Base-by-base conservation (phyloP, 1,140 invertebrate genomes). In the Mercenaria mercenaria region DNA sequence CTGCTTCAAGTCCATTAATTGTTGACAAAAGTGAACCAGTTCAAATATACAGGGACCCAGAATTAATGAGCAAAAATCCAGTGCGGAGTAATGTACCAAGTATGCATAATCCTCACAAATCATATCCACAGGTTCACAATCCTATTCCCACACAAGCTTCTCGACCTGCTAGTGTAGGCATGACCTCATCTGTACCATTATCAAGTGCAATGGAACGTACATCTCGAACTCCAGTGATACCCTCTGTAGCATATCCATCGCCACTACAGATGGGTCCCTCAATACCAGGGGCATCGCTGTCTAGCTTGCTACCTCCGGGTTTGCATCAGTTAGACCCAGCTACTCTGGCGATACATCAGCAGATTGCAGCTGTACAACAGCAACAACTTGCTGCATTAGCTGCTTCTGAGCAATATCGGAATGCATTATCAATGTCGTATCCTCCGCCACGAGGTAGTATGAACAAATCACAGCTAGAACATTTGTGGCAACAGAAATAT, bases 401-500 rank as follows among this genome's bases (percentile, higher is more conserved):
- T 89, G 83, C 64, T 15, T 87, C 80, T n/a, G 81, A 91, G 69
- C 90, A 91, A 52, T 90, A 88, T 52, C 83, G 89, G n/a, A 87
- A 84, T 34, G 80, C 88, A 4, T 72, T 92, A 29, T 77, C 86
- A 29, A 80, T 92, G 59, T 88, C 90, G n/a, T 93, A 93, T 69
- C 87, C 89, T 32, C 87, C 89, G 8, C 86, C 93, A 34, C 90
- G 92, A 50, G 89, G 92, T 11, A 92, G 93, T 34, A 91, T 95
- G n/a, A 91, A 94, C 18, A 93, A 94, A 87, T 88, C 93, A 89
- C 93, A 95, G 74, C 79, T 96, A 37, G 95, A 96, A 84, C 67
- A 94, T 52, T 86, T 96, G 41, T 96, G 96, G 96, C 95, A 95
- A 91, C 95, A 95, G 90, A 96, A 96, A 80, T 94, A 95, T 81